A percentile compares a stretch with the other conserved stretches of the same genome.
Conservation (phyloP, 2,113 vertebrate genomes). For the Phyllostomus hastatus region DNA sequence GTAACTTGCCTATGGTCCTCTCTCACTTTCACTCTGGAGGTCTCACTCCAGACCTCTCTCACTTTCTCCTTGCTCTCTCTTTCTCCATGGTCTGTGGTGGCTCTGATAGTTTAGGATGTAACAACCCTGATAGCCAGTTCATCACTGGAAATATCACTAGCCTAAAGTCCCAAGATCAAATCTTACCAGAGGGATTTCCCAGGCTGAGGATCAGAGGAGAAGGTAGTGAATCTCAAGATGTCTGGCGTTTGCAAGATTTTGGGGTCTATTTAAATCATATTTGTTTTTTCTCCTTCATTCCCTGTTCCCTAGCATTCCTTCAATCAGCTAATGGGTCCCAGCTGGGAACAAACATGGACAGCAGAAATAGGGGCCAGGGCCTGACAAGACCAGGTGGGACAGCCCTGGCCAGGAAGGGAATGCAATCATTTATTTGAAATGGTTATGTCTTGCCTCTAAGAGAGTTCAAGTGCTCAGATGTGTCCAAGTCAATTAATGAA, state of each 20-base stretch:
- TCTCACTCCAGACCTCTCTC: not conserved
- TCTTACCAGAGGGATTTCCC: not conserved
- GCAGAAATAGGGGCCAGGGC: slow-evolving; percentile 73
- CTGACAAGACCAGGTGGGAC: slow-evolving; percentile 72
- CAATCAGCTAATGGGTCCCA: slow-evolving; percentile 80
- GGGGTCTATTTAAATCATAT: not conserved
- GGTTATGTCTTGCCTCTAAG: slow-evolving; percentile 75
- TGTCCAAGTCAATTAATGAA: slow-evolving; percentile 79
- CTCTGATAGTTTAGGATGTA: not conserved
- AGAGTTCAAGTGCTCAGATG: slow-evolving; percentile 83
- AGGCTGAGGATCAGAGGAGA: slow-evolving; percentile 50
- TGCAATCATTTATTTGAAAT: slow-evolving; percentile 84
- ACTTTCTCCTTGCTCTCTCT: not conserved
- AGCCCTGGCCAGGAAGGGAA: slow-evolving; percentile 77
- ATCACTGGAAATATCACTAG: not conserved
- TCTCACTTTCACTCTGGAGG: too few species aligned
- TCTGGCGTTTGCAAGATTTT: not conserved
- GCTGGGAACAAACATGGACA: slow-evolving; percentile 79
- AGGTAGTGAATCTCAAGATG: not conserved
- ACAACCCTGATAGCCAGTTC: not conserved
- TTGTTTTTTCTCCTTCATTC: not conserved
- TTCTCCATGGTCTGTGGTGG: not conserved
- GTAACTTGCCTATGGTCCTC: not conserved
- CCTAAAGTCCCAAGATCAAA: not conserved
- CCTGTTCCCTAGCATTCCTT: slow-evolving; percentile 48